Conservation (phyloP, 2,888 invertebrate genomes). For the Melitaea athalia region DNA sequence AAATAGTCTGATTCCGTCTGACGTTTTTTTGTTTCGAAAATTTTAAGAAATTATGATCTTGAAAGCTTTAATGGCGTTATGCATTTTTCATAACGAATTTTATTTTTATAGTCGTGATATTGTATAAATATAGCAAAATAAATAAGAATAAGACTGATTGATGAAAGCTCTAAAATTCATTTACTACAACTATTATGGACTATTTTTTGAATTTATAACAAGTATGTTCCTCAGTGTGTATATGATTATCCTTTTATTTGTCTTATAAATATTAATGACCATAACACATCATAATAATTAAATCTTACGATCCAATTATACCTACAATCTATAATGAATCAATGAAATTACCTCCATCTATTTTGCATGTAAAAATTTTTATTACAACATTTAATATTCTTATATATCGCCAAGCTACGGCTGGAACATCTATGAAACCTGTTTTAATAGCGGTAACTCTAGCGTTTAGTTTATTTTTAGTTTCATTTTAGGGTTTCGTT, state of each 20-base stretch:
- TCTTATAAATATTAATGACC: conserved; percentile 7
- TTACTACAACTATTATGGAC: too few relatives aligned
- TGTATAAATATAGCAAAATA: not conserved
- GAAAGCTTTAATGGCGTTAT: not conserved
- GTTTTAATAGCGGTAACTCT: conserved; percentile 22
- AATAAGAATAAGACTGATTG: too few relatives aligned
- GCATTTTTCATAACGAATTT: not conserved
- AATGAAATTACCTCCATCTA: conserved; percentile 35
- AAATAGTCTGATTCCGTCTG: conserved; percentile 16
- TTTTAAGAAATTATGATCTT: conserved; percentile 1
- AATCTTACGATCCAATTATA: conserved; percentile 9
- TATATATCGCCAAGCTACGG: conserved; percentile 21
- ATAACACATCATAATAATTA: conserved; percentile 8
- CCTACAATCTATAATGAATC: conserved; percentile 28
- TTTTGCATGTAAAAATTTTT: conserved; percentile 31
- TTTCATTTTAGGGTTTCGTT: conserved; percentile 14
- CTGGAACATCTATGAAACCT: conserved; percentile 23
- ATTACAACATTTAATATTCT: conserved; percentile 28
- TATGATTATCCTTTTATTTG: conserved; percentile 2
- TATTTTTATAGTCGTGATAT: not conserved
- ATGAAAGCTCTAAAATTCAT: too few relatives aligned
- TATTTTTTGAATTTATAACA: too few relatives aligned
- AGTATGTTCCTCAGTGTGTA: too few relatives aligned
- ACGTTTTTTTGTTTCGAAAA: conserved; percentile 10
- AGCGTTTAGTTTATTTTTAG: conserved; percentile 11